Percentiles rank a stretch among this genome's conserved stretches.
phyloP scores from a whole-genome alignment of 2,113 vertebrate genomes.

The Neolamprologus variostigma region DNA sequence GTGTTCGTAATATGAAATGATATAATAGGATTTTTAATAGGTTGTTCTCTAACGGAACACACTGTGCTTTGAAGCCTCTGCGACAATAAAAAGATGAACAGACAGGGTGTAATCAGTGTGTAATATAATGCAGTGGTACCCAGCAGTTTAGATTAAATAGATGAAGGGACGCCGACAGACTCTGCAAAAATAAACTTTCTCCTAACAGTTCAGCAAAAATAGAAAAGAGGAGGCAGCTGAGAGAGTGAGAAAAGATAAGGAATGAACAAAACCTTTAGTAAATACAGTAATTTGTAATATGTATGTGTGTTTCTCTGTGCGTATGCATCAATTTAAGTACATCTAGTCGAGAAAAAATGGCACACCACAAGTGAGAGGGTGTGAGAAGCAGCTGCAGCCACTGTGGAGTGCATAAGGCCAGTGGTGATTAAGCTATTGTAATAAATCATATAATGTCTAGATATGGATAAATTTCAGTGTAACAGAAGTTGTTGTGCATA shows the following conservation, averaged over 20 bases:
- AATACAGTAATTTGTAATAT: not conserved
- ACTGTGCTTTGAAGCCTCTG: slow-evolving; percentile 19
- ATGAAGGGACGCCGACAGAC: not conserved
- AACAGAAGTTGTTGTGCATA: not conserved
- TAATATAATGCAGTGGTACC: slow-evolving; percentile 3
- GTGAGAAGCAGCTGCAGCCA: not conserved
- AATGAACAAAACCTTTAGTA: not conserved
- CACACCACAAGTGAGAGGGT: not conserved
- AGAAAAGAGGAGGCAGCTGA: not conserved
- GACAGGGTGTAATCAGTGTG: slow-evolving; percentile 7
- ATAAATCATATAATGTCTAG: not conserved
- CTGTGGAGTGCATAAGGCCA: not conserved
- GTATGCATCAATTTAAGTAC: not conserved
- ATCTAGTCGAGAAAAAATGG: not conserved
- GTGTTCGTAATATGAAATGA: not conserved
- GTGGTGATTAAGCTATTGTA: not conserved
- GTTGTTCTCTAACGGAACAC: not conserved
- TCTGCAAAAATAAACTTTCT: slow-evolving; percentile 20
- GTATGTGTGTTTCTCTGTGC: not conserved
- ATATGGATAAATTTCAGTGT: not conserved
- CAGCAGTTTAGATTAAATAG: slow-evolving; percentile 5
- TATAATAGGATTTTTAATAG: not conserved
- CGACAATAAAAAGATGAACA: not conserved
- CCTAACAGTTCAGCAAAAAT: not conserved
- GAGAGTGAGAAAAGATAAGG: not conserved